Conservation (phyloP, 2,888 invertebrate genomes). For the Therioaphis trifolii region DNA sequence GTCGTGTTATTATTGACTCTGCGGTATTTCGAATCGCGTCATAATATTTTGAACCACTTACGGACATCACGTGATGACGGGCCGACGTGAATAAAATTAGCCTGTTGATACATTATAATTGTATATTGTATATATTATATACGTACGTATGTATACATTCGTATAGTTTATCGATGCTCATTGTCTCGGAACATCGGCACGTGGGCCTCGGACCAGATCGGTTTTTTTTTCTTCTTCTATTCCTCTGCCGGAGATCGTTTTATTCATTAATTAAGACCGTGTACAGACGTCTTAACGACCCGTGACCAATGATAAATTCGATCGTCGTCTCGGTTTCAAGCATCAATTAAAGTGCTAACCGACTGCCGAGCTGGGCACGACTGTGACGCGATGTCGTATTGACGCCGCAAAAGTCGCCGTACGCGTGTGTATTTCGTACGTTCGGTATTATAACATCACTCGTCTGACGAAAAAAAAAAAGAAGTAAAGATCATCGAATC, state of each 20-base stretch:
- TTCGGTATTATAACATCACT: too few species aligned
- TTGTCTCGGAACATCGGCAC: slow-evolving; percentile 49
- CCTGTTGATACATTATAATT: neutral
- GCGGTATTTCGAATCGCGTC: too few species aligned
- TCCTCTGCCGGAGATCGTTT: neutral
- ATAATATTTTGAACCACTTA: slow-evolving; percentile 7
- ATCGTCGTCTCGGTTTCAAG: slow-evolving; percentile 19
- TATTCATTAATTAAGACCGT: slow-evolving; percentile 39
- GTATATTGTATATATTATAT: neutral
- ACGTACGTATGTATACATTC: too few species aligned
- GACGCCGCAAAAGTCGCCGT: too few species aligned
- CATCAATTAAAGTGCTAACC: slow-evolving; percentile 14
- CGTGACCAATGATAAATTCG: slow-evolving; percentile 50
- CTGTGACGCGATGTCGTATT: neutral
- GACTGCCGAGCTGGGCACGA: neutral
- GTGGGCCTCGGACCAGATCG: slow-evolving; percentile 22
- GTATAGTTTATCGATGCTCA: slow-evolving; percentile 13
- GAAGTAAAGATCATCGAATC: too few species aligned
- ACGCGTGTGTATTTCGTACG: too few species aligned
- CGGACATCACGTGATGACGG: neutral
- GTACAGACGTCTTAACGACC: slow-evolving; percentile 35
- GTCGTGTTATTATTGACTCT: too few species aligned
- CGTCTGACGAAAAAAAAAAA: too few species aligned
- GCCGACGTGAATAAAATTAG: too few species aligned
- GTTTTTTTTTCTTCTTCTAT: slow-evolving; percentile 29